These are phyloP conservation scores for Nezara viridula DNA, from an alignment of 2,888 invertebrate genomes.

Conservation along the genomic window DNA sequence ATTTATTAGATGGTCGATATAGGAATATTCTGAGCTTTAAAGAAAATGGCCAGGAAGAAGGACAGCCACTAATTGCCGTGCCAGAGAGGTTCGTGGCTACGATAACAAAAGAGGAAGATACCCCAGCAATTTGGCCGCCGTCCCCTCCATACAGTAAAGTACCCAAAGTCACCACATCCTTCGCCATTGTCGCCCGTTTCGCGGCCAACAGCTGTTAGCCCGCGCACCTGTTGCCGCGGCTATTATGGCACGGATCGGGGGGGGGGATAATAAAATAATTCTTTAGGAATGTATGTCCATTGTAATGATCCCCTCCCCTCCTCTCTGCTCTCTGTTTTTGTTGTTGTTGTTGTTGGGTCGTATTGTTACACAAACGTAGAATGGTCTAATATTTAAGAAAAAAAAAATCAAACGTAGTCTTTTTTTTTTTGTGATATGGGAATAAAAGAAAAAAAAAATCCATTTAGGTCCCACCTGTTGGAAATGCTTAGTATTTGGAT, in stretches of 20 bases:
- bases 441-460: no score
- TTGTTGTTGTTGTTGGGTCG: background rate
- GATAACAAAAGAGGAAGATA: background rate
- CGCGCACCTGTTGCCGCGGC: background rate
- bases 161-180: constrained; percentile 43
- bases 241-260: background rate
- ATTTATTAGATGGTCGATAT: no score
- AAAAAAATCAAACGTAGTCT: no score
- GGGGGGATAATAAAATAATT: background rate
- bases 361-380: background rate
- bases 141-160: background rate
- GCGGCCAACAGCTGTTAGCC: constrained; percentile 20
- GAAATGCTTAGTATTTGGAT: background rate
- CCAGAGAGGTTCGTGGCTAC: background rate
- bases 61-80: background rate
- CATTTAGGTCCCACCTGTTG: background rate
- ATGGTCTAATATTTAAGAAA: background rate
- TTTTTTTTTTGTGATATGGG: no score
- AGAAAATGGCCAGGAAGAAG: background rate
- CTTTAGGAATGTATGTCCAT: background rate
- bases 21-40: no score
- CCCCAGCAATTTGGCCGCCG: background rate
- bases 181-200: constrained; percentile 24
- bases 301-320: no score
- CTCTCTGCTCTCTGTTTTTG: background rate